Evolutionary conservation across 2,797 vertebrate genomes (phyloP), one percentile per base, ranked within the genome.

Genomic region (Masticophis lateralis): DNA sequence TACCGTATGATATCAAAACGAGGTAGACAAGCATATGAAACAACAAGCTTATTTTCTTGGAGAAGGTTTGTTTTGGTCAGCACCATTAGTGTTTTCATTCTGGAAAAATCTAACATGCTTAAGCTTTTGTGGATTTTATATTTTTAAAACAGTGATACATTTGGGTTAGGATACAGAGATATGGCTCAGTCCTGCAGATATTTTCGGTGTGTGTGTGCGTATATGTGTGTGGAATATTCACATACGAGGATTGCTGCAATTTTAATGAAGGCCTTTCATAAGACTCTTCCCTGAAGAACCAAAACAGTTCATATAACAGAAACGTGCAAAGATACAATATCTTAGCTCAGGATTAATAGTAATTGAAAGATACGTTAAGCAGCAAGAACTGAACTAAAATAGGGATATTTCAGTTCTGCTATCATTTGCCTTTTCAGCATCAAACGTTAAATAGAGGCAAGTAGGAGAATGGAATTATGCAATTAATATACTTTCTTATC

Each of bases 11-110:
- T 96, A 96, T 96, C 96, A 98, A 96, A 98, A 98, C 98, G 98
- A 99, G 99, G 99, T 99, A 99, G 98, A 98, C 97, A 97, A 93
- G 86, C 93, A 91, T 93, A 14, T 28, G 12, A 89, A 86, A 53
- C 57, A 61, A 63, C 16, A 93, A 88, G 47, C 22, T 86, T 32
- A 32, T 89, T 89, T 61, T 61, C 57, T 59, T 53, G 59, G 47
- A 55, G 32, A 16, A 57, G 43, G 32, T 59, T 92, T 63, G 5
- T n/a, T 88, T 57, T n/a, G 28, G 28, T 63, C 32, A 61, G 90
- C 66, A 83, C 57, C 57, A 43, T 37, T 53, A 88, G 53, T 37
- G 20, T n/a, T 51, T 56, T 20, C 20, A 14, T 47, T 25, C 43
- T 60, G 88, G 69, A 79, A 55, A 59, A 88, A 32, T n/a, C 25